Evolutionary conservation across 2,888 invertebrate species (phyloP).

Genomic region (Teinopalpus imperialis): DNA sequence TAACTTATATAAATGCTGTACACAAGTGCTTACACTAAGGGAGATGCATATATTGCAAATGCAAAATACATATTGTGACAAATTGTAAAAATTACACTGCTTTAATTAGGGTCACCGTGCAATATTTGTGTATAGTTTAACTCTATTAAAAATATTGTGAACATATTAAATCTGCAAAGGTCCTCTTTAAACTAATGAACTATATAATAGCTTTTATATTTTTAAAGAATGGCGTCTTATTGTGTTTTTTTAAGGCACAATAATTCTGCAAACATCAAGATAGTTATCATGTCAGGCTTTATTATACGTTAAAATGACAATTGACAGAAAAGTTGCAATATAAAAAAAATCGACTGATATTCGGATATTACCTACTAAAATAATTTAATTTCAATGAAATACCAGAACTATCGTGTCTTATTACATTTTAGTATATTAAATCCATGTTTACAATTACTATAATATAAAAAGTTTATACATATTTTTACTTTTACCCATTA

Average conservation of each 20-base stretch:
- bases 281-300: no score
- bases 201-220: neutral
- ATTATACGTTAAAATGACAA: no score
- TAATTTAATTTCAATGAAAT: no score
- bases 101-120: neutral
- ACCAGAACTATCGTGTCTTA: slow-evolving; percentile 3
- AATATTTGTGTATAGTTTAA: neutral
- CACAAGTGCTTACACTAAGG: neutral
- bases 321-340: no score
- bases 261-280: slow-evolving; percentile 18
- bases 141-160: neutral
- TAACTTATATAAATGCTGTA: slow-evolving; percentile 10
- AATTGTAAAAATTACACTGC: slow-evolving; percentile 11
- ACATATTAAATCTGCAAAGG: no score
- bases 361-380: no score
- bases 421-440: no score
- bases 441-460: no score
- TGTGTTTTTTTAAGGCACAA: slow-evolving; percentile 23
- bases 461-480: no score
- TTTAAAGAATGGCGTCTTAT: slow-evolving; percentile 1
- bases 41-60: slow-evolving; percentile 3
- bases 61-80: slow-evolving; percentile 1
- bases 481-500: neutral
- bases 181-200: no score
- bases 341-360: no score